phyloP scores from a whole-genome alignment of 2,888 invertebrate genomes.

The Liopterus haemorrhoidalis region DNA sequence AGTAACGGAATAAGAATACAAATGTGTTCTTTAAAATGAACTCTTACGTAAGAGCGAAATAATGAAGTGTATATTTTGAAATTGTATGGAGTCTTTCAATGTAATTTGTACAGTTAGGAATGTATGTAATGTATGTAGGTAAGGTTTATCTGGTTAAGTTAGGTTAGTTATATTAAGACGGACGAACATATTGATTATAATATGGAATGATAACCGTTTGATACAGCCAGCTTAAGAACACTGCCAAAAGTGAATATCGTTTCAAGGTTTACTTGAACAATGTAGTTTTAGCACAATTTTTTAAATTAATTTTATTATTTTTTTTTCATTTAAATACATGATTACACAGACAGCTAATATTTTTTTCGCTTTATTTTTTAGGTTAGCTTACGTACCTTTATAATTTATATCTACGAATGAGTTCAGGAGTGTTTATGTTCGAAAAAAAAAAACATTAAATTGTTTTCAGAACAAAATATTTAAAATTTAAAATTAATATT shows the following conservation, averaged over 20 bases:
- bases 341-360: conserved; percentile 20
- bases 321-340: conserved; percentile 16
- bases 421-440: no score
- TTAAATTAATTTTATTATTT: conserved; percentile 18
- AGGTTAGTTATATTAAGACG: conserved; percentile 35
- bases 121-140: conserved; percentile 41
- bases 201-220: conserved; percentile 23
- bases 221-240: conserved; percentile 21
- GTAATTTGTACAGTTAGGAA: conserved; percentile 38
- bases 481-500: no score
- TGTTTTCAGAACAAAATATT: no score
- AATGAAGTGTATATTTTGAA: conserved; percentile 32
- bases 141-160: conserved; percentile 28
- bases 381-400: neutral
- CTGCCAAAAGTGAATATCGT: conserved; percentile 23
- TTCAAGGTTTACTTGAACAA: conserved; percentile 8
- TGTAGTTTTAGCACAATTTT: conserved; percentile 24
- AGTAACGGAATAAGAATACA: no score
- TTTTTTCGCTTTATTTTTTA: neutral
- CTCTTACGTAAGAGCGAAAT: no score
- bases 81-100: conserved; percentile 42
- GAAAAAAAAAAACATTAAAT: no score
- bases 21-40: no score
- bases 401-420: no score
- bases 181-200: conserved; percentile 21